Percentiles rank a stretch among this genome's conserved stretches.
Conservation (phyloP, 2,797 vertebrate genomes). For the Sitta carolinensis region DNA sequence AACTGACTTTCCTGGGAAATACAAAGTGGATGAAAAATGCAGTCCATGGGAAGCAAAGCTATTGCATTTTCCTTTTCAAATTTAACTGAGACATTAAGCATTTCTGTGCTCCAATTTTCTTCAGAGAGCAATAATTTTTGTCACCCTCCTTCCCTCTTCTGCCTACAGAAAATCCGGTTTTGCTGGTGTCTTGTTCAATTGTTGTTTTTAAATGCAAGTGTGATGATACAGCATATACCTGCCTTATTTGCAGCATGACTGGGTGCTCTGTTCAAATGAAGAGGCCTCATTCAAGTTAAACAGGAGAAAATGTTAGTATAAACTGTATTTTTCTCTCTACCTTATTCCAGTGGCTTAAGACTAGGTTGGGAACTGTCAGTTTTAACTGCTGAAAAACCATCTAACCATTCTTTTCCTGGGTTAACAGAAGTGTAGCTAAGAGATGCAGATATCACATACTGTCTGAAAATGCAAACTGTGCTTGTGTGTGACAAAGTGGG, state of each 20-base stretch:
- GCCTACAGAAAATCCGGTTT: slow-evolving; percentile 40
- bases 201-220: not conserved
- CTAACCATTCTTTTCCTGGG: not conserved
- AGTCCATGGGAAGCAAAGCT: not conserved
- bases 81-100: not conserved
- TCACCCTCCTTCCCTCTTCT: not conserved
- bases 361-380: not conserved
- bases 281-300: not conserved
- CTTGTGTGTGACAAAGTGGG: not conserved
- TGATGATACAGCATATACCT: not conserved
- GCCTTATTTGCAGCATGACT: not conserved
- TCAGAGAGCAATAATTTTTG: not conserved
- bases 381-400: not conserved
- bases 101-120: slow-evolving; percentile 16
- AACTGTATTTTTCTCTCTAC: not conserved
- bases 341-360: not conserved
- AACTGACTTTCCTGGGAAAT: not conserved
- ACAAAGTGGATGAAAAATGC: not conserved
- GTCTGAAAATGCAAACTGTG: not conserved
- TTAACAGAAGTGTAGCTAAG: not conserved
- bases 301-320: not conserved
- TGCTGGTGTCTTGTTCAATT: not conserved
- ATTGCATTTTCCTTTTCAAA: slow-evolving; percentile 1
- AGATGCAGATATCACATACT: not conserved
- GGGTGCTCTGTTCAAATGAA: not conserved